Conservation (phyloP, 2,797 vertebrate genomes). For the Anas flavirostris region DNA sequence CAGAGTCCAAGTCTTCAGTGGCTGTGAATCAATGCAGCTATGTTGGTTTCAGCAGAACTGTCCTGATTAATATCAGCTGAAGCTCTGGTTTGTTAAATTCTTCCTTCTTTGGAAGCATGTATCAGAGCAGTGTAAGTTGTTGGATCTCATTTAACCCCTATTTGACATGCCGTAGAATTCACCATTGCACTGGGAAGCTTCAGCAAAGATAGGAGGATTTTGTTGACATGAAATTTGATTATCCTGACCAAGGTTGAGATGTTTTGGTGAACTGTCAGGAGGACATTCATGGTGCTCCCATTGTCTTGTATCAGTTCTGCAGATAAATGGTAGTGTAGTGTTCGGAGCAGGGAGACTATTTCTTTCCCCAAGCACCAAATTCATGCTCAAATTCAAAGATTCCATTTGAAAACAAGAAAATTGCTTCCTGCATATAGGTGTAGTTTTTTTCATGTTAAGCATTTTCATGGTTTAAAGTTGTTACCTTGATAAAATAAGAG, state of each 20-base stretch:
- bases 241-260: not conserved
- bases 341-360: not conserved
- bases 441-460: not conserved
- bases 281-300: rapidly evolving
- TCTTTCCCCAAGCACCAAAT: not conserved
- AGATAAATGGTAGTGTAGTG: not conserved
- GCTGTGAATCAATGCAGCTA: slow-evolving; percentile 48
- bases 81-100: slow-evolving; percentile 34
- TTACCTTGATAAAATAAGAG: not conserved
- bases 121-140: slow-evolving; percentile 18
- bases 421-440: not conserved
- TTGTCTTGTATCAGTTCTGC: not conserved
- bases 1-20: not conserved
- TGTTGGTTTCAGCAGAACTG: not conserved
- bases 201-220: not conserved
- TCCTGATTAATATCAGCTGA: slow-evolving; percentile 42
- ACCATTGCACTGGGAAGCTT: not conserved
- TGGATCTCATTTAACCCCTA: slow-evolving; percentile 23
- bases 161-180: slow-evolving; percentile 14
- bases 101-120: slow-evolving; percentile 7
- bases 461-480: not conserved
- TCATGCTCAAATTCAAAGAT: not conserved
- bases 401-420: not conserved
- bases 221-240: not conserved
- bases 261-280: not conserved